Evolutionary conservation across 2,113 vertebrate genomes (phyloP).

Genomic region (Poeciliopsis turrubarensis): DNA sequence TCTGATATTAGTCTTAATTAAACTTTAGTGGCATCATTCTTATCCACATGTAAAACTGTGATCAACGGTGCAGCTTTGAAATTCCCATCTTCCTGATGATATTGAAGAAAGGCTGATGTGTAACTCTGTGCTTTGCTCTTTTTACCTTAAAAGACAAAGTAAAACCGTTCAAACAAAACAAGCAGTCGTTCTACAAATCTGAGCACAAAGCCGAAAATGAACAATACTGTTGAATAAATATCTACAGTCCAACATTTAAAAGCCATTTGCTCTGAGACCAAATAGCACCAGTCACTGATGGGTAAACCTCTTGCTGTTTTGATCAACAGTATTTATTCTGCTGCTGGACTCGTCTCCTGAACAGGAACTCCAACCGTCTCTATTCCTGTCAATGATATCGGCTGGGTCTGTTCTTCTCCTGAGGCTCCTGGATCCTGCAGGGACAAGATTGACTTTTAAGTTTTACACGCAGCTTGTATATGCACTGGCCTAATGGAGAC

Average conservation of each 20-base stretch:
- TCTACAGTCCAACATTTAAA: not conserved
- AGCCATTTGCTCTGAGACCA: not conserved
- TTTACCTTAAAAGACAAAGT: not conserved
- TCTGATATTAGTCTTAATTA: too few relatives aligned
- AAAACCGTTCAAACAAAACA: not conserved
- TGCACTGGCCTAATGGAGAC: too few relatives aligned
- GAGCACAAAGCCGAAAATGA: not conserved
- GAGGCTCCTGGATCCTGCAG: slow-evolving; percentile 40
- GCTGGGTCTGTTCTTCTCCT: not conserved
- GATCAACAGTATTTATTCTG: not conserved
- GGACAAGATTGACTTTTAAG: not conserved
- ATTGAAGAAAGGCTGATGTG: not conserved
- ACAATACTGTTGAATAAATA: not conserved
- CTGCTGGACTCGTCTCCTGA: slow-evolving; percentile 47
- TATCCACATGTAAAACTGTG: not conserved
- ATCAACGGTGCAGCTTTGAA: not conserved
- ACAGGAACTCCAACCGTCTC: slow-evolving; percentile 58
- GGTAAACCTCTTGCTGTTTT: not conserved
- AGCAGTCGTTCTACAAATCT: not conserved
- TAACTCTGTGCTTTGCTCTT: not conserved
- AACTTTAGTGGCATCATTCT: too few relatives aligned
- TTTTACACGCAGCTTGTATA: too few relatives aligned
- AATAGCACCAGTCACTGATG: not conserved
- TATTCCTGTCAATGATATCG: not conserved
- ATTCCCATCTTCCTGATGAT: not conserved